phyloP scores from a whole-genome alignment of 2,797 vertebrate genomes.

The Xenopus petersii region DNA sequence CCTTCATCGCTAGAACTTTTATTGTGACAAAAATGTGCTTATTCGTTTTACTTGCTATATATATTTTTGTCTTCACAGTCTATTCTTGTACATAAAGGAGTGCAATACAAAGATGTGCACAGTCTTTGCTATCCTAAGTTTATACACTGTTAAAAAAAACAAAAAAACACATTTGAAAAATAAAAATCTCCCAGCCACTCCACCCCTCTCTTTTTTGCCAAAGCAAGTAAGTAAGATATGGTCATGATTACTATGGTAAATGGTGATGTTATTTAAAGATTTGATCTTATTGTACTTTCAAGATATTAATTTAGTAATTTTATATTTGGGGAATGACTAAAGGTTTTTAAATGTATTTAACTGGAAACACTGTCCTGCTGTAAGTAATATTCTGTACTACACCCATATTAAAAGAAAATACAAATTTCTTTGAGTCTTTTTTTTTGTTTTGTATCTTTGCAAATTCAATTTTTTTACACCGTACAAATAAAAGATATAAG shows the following conservation, averaged over 20 bases:
- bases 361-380: conserved; percentile 78
- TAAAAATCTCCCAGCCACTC: neutral
- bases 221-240: conserved; percentile 78
- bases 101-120: conserved; percentile 92
- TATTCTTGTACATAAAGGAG: conserved; percentile 83
- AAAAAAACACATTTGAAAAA: conserved; percentile 53
- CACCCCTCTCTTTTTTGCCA: conserved; percentile 82
- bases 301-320: conserved; percentile 84
- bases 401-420: conserved; percentile 76
- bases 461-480: neutral
- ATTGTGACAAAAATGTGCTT: conserved; percentile 65
- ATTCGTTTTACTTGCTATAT: conserved; percentile 60
- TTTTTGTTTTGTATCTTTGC: conserved; percentile 38
- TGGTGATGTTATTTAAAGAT: conserved; percentile 78
- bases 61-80: conserved; percentile 68
- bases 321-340: conserved; percentile 81
- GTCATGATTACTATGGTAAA: conserved; percentile 71
- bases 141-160: conserved; percentile 80
- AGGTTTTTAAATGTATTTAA: conserved; percentile 92
- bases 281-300: conserved; percentile 86
- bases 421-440: conserved; percentile 67
- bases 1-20: conserved; percentile 66
- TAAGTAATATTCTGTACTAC: conserved; percentile 74
- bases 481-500: neutral
- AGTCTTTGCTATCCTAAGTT: conserved; percentile 84